These are phyloP conservation scores for Hypotaenidia philippensis DNA, from an alignment of 2,797 vertebrate species.

Conservation along the genomic window DNA sequence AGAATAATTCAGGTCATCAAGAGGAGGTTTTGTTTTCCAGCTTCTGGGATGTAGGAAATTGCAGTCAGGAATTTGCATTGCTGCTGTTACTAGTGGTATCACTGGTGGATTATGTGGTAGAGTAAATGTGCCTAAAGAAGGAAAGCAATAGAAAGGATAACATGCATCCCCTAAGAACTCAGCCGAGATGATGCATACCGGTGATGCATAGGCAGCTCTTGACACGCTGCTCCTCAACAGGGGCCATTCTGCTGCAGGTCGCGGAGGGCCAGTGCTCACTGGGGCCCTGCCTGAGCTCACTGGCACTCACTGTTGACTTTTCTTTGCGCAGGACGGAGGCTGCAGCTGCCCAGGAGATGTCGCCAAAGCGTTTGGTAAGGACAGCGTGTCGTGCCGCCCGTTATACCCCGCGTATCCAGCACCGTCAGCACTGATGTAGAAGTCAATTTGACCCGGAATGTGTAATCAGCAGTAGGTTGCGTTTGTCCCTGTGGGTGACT, in stretches of 20 bases:
- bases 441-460: neutral
- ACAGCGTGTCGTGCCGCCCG: accelerated
- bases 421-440: neutral
- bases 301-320: neutral
- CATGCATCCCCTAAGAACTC: neutral
- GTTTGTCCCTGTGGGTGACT: neutral
- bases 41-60: neutral
- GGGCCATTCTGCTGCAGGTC: neutral
- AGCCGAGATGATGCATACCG: neutral
- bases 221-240: neutral
- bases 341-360: constrained; percentile 98
- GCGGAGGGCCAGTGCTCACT: neutral
- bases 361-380: constrained; percentile 97
- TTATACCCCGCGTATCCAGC: accelerated
- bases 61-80: neutral
- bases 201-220: neutral
- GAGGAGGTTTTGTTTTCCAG: neutral
- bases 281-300: neutral
- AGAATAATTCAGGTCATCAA: neutral
- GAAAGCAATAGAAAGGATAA: neutral
- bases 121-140: neutral
- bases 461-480: neutral
- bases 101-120: accelerated
- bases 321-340: constrained; percentile 89
- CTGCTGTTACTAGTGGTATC: neutral